These are phyloP conservation scores for Lymantria monacha DNA, from an alignment of 2,888 invertebrate species.

Conservation along the genomic window DNA sequence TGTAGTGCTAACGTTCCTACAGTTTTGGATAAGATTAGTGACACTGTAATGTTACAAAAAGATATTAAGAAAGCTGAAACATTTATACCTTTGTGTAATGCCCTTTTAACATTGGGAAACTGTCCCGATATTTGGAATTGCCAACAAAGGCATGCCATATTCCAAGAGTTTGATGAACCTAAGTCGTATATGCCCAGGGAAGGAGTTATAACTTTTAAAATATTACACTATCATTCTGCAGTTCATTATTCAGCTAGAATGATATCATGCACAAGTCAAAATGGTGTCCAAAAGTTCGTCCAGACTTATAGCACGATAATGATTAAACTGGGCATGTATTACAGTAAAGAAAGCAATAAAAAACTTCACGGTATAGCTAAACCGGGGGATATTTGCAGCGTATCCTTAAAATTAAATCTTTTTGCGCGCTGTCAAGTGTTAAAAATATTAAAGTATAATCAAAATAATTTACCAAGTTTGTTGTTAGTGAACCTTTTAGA, in stretches of 20 bases:
- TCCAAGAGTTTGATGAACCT: conserved; percentile 78
- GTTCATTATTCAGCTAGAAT: conserved; percentile 83
- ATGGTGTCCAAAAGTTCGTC: conserved; percentile 46
- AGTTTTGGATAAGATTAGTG: conserved; percentile 52
- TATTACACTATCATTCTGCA: conserved; percentile 82
- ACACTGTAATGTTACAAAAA: conserved; percentile 52
- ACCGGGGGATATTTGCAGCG: conserved; percentile 82
- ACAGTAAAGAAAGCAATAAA: conserved; percentile 55
- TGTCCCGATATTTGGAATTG: conserved; percentile 84
- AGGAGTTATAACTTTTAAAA: conserved; percentile 82
- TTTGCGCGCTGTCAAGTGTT: conserved; percentile 82
- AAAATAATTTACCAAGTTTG: conserved; percentile 48
- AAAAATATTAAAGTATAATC: conserved; percentile 56
- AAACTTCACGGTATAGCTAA: conserved; percentile 62
- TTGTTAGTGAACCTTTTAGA: conserved; percentile 83
- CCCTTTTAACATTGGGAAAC: conserved; percentile 84
- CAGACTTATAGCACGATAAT: conserved; percentile 56
- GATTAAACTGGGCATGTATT: conserved; percentile 65
- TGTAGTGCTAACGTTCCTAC: conserved; percentile 63
- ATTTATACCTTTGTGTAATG: conserved; percentile 80
- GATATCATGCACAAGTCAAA: conserved; percentile 41
- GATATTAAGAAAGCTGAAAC: conserved; percentile 67
- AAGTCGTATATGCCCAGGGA: conserved; percentile 75
- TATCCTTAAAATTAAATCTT: conserved; percentile 63
- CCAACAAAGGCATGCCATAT: conserved; percentile 81